Percentiles rank a stretch among this genome's conserved stretches.
phyloP scores from a whole-genome alignment of 2,113 vertebrate species.

The Lates calcarifer region DNA sequence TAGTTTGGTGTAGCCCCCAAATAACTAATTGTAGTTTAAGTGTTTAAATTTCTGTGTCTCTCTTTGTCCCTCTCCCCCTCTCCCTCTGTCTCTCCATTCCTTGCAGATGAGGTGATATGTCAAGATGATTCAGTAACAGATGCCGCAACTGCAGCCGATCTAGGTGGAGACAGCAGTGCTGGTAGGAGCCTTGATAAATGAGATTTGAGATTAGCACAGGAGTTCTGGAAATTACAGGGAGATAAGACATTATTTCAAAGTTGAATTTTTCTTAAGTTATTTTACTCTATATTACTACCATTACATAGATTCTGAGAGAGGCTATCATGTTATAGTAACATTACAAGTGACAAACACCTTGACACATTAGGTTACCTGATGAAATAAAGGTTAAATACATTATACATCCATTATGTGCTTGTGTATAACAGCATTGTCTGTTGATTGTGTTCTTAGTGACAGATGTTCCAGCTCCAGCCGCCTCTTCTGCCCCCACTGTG shows the following conservation, averaged over 20 bases:
- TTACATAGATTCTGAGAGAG: neutral
- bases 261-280: neutral
- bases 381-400: neutral
- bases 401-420: neutral
- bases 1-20: no score
- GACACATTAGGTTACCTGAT: neutral
- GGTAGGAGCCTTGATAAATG: constrained; percentile 15
- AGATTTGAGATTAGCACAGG: neutral
- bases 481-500: fast-evolving
- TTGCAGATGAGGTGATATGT: constrained; percentile 70
- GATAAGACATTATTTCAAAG: neutral
- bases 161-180: fast-evolving
- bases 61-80: neutral
- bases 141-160: fast-evolving
- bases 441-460: neutral
- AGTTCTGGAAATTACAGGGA: neutral
- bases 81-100: neutral
- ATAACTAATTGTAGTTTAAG: no score
- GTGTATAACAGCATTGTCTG: neutral
- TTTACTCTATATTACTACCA: neutral
- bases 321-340: neutral
- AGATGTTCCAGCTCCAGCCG: fast-evolving
- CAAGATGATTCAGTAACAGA: neutral
- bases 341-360: neutral
- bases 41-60: neutral